Conservation (phyloP, 2,888 invertebrate genomes). For the Yponomeuta plumbellus region DNA sequence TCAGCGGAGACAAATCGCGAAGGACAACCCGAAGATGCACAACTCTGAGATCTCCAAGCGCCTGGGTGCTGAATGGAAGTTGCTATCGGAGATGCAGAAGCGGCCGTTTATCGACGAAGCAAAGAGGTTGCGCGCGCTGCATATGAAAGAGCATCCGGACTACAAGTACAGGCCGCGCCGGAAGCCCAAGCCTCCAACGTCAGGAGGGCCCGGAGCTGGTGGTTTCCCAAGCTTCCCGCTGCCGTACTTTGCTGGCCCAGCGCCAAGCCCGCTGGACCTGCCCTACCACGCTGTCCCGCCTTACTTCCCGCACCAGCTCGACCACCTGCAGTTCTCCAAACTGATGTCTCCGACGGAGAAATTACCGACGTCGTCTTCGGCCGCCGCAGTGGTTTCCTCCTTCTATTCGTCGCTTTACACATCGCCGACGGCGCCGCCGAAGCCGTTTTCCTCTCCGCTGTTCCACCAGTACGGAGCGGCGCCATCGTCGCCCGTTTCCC, state of each 20-base stretch:
- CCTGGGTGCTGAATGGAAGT: slow-evolving; percentile 95
- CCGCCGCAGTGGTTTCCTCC: slow-evolving; percentile 80
- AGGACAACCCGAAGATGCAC: slow-evolving; percentile 96
- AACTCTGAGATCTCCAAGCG: slow-evolving; percentile 94
- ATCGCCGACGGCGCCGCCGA: slow-evolving; percentile 68
- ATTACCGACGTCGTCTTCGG: slow-evolving; percentile 63
- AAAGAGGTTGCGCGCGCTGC: slow-evolving; percentile 88
- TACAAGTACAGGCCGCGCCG: slow-evolving; percentile 92
- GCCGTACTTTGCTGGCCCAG: slow-evolving; percentile 80
- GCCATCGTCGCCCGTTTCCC: slow-evolving; percentile 65
- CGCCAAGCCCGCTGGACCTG: slow-evolving; percentile 76
- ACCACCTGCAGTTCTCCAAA: slow-evolving; percentile 79
- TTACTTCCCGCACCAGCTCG: slow-evolving; percentile 87
- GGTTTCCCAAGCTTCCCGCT: slow-evolving; percentile 80
- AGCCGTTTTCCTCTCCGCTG: slow-evolving; percentile 71
- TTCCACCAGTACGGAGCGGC: slow-evolving; percentile 72
- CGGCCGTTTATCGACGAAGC: slow-evolving; percentile 97
- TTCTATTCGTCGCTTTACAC: slow-evolving; percentile 83
- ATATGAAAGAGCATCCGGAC: slow-evolving; percentile 95
- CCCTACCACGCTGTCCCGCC: slow-evolving; percentile 81
- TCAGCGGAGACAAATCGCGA: slow-evolving; percentile 93
- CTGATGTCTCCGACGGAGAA: slow-evolving; percentile 71
- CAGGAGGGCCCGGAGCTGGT: slow-evolving; percentile 64
- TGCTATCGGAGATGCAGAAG: slow-evolving; percentile 90
- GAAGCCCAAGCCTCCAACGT: slow-evolving; percentile 86